phyloP scores from a whole-genome alignment of 2,888 invertebrate species.

The Sphecodes monilicornis region DNA sequence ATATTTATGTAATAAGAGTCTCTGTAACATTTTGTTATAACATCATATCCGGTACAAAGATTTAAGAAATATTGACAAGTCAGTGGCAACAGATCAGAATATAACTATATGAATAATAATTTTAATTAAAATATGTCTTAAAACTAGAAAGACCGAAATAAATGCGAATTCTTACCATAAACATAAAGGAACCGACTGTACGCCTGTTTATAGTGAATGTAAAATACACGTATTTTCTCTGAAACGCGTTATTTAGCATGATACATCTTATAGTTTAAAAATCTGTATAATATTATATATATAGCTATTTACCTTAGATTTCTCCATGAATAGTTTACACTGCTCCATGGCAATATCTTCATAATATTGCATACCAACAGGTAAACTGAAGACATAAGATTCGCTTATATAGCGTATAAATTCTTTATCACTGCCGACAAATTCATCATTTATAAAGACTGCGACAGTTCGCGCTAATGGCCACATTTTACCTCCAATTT shows the following conservation, averaged over 20 bases:
- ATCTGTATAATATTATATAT: not conserved
- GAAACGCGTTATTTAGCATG: conserved; percentile 79
- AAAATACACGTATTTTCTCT: conserved; percentile 87
- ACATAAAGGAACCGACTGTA: conserved; percentile 86
- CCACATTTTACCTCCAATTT: conserved; percentile 84
- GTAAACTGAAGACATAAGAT: conserved; percentile 84
- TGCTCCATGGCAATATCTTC: conserved; percentile 83
- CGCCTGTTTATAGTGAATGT: conserved; percentile 85
- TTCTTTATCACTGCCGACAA: conserved; percentile 86
- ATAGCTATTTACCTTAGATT: conserved; percentile 83
- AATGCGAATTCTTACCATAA: conserved; percentile 85
- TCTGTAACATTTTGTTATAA: conserved; percentile 42
- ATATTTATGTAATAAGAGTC: conserved; percentile 77
- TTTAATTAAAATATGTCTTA: conserved; percentile 21
- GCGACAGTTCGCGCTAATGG: conserved; percentile 84
- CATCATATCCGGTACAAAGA: conserved; percentile 84
- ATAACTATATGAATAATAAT: conserved; percentile 84
- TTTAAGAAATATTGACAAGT: conserved; percentile 87
- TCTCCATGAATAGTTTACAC: conserved; percentile 84
- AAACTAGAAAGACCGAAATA: conserved; percentile 13
- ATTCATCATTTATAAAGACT: conserved; percentile 85
- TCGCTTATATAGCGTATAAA: conserved; percentile 84
- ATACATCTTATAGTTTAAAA: conserved; percentile 2
- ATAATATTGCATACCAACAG: conserved; percentile 83
- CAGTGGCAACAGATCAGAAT: conserved; percentile 86